Percentiles rank a stretch among this genome's conserved stretches.
phyloP scores from a whole-genome alignment of 2,113 vertebrate genomes.

The Emydura subglobosa region DNA sequence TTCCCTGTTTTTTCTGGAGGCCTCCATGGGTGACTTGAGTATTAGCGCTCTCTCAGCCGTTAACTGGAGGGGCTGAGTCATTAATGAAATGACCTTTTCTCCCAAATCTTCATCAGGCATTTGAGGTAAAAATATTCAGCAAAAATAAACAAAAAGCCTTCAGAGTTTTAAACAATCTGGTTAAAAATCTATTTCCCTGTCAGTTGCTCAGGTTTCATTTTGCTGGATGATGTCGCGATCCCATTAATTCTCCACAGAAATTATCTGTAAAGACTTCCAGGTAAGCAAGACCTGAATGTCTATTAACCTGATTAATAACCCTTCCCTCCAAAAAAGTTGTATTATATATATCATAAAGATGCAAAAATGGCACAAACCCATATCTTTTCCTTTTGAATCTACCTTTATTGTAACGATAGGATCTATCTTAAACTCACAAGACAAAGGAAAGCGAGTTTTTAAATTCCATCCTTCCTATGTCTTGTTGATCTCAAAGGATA shows the following conservation, averaged over 20 bases:
- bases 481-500: neutral
- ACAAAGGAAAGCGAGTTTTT: fast-evolving
- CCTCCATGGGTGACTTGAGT: neutral
- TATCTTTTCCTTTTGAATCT: fast-evolving
- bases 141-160: neutral
- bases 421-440: fast-evolving
- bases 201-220: neutral
- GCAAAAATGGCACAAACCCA: fast-evolving
- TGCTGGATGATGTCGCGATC: neutral
- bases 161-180: neutral
- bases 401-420: neutral
- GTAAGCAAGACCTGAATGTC: neutral
- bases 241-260: fast-evolving
- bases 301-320: neutral
- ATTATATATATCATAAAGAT: neutral
- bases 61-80: neutral
- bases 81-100: neutral
- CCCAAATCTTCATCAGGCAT: neutral
- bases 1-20: neutral
- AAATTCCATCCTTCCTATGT: neutral
- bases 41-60: neutral
- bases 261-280: neutral
- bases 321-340: neutral
- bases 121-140: neutral
- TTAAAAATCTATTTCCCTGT: neutral